Evolutionary conservation across 2,797 vertebrate genomes (phyloP).

Genomic region (Furcifer pardalis): DNA sequence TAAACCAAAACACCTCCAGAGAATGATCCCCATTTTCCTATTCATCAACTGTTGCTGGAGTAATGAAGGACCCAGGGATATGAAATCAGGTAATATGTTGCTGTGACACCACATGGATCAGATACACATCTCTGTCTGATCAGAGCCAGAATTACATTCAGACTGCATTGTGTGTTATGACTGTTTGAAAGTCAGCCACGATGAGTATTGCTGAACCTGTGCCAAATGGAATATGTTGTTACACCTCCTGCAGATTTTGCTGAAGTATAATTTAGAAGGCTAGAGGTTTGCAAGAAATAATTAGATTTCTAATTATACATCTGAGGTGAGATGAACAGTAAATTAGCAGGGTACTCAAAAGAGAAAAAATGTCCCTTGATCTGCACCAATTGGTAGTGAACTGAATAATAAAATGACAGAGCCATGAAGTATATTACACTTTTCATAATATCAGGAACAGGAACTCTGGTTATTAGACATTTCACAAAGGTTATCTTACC

Average conservation of each 20-base stretch:
- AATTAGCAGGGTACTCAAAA: no score
- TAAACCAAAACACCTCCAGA: no score
- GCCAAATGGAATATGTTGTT: neutral
- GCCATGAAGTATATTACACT: no score
- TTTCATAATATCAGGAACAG: neutral
- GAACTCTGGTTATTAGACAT: no score
- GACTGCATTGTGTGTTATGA: neutral
- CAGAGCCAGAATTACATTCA: neutral
- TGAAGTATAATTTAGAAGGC: no score
- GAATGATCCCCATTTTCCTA: neutral
- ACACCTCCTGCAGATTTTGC: neutral
- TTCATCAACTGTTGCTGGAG: neutral
- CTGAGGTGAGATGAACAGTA: no score
- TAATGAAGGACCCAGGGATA: neutral
- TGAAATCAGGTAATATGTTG: neutral
- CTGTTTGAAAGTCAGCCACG: neutral
- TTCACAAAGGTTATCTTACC: neutral
- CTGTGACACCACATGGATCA: neutral
- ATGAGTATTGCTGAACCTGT: neutral
- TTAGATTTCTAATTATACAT: no score
- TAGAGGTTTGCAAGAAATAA: neutral
- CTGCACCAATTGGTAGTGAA: neutral
- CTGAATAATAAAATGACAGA: neutral
- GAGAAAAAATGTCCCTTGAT: neutral
- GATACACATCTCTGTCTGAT: neutral